Base-by-base conservation (phyloP, 2,888 invertebrate species). In the Conchocele bisecta region DNA sequence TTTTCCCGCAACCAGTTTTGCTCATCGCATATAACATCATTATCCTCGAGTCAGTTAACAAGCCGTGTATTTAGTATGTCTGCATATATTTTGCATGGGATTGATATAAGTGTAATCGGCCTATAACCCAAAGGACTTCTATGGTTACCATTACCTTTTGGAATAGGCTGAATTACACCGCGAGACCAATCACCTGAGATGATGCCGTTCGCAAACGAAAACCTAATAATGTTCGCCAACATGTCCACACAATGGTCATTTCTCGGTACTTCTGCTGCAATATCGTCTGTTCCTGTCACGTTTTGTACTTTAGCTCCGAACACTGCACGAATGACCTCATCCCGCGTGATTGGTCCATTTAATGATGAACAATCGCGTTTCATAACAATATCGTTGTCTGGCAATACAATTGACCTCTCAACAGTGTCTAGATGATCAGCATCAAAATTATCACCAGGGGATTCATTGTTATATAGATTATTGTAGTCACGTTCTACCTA, bases 1-100 rank as follows among this genome's bases (percentile, higher is more conserved):
- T 57, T 28, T 24, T 35, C 44, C 22, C 63, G 31, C 44, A 72
- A 72, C 9, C 57, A 44, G 24, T 72, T 58, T 26, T 63, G 58
- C 39, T 61, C 44, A n/a, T n/a, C n/a, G n/a, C n/a, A n/a, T n/a
- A n/a, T n/a, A 24, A 48, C 28, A 11, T 50, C 37, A 20, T 63
- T 63, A 15, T 1, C 5, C 17, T 61, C 61, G 7, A 57, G 24
- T 58, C 69, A 69, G 3, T 33, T 6, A 0, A 2, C 31, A 1
- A 63, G 17, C 2, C 63, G 13, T 22, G 13, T 33, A 41, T 69
- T 69, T 31, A 69, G 31, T n/a, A 69, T 39, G 29, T 50, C 13
- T 17, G 46, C 26, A 41, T 64, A 64, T 4, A 64, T 22, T 28
- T 64, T 64, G 22, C 41, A 56, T 11, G 48, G 51, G 3, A 42